Evolutionary conservation across 2,113 vertebrate genomes (phyloP).

Genomic region (Bos indicus): DNA sequence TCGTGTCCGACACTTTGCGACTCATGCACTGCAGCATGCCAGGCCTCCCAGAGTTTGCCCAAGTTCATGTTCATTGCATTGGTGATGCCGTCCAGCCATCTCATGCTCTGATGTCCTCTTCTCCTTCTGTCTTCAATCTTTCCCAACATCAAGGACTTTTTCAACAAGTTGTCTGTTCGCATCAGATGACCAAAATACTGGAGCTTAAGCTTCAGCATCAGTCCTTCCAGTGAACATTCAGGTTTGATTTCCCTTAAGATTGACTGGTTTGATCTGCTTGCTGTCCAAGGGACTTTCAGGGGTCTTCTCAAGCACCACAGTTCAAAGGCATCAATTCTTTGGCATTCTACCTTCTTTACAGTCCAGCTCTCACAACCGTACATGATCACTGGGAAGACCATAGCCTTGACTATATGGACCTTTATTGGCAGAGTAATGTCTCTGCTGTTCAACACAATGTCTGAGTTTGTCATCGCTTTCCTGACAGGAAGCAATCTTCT

Average conservation of each 20-base stretch:
- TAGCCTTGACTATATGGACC: neutral
- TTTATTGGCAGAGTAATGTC: neutral
- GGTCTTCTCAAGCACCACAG: neutral
- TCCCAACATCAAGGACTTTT: neutral
- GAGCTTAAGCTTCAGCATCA: neutral
- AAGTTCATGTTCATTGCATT: neutral
- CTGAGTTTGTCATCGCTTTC: neutral
- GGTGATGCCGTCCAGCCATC: neutral
- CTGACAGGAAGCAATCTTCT: neutral
- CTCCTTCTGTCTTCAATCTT: neutral
- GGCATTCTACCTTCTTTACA: fast-evolving
- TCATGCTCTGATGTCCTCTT: neutral
- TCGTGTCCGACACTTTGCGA: fast-evolving
- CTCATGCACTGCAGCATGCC: neutral
- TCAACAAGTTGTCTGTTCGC: neutral
- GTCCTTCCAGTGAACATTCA: neutral
- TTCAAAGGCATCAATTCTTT: neutral
- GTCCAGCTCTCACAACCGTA: neutral
- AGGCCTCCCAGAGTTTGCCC: neutral
- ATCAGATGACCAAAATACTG: neutral
- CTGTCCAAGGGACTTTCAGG: neutral
- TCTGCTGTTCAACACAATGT: neutral
- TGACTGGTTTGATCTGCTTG: neutral
- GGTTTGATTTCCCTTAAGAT: neutral
- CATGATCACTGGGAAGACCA: neutral